phyloP scores from a whole-genome alignment of 2,888 invertebrate species.

The Agrotis exclamationis region DNA sequence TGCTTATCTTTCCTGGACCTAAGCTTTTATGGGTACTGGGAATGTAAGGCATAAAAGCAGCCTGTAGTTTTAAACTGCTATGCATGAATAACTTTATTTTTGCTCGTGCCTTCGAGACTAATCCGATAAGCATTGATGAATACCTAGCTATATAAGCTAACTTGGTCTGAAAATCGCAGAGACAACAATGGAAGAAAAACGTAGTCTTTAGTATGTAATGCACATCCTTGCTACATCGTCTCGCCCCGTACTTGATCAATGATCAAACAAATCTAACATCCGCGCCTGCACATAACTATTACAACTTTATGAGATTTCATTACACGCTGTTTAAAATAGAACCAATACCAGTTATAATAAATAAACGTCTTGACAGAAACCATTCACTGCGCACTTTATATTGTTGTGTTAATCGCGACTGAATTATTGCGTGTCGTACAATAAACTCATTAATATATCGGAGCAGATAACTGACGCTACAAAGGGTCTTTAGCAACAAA shows the following conservation, averaged over 20 bases:
- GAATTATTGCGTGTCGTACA: conserved; percentile 45
- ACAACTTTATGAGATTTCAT: conserved; percentile 60
- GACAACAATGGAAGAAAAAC: not conserved
- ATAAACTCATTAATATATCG: conserved; percentile 56
- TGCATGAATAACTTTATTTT: conserved; percentile 26
- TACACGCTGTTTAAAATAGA: conserved; percentile 55
- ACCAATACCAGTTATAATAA: conserved; percentile 46
- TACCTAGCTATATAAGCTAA: conserved; percentile 5
- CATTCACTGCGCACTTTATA: conserved; percentile 49
- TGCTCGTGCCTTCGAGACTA: not conserved
- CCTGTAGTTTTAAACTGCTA: not conserved
- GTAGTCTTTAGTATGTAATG: not conserved
- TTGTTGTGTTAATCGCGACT: conserved; percentile 44
- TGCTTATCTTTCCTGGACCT: conserved; percentile 26
- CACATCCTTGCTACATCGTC: not conserved
- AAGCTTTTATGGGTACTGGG: conserved; percentile 46
- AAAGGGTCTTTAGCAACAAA: conserved; percentile 50
- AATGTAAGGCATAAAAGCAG: conserved; percentile 18
- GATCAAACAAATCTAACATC: conserved; percentile 58
- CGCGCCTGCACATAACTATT: conserved; percentile 56
- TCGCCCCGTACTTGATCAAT: conserved; percentile 23
- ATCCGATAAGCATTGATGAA: conserved; percentile 22
- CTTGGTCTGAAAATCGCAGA: not conserved
- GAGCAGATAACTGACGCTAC: conserved; percentile 42
- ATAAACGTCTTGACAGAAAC: conserved; percentile 48